phyloP scores from a whole-genome alignment of 2,888 invertebrate genomes.

The Pycnomerus fuliginosus region DNA sequence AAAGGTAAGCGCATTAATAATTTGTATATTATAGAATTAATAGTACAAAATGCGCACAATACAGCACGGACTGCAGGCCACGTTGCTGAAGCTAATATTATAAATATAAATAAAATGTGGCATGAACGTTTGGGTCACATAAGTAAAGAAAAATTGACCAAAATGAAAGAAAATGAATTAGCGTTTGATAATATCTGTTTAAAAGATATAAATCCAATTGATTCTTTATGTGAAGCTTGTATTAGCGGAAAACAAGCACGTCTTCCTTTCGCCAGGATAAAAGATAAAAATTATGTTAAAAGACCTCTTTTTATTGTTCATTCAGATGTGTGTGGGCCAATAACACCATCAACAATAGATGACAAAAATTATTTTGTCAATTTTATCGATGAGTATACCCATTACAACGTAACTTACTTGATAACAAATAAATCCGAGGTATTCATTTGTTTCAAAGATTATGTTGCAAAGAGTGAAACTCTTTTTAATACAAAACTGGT shows the following conservation, averaged over 20 bases:
- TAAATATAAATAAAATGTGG: conserved; percentile 1
- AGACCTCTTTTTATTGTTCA: conserved; percentile 20
- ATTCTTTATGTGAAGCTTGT: conserved; percentile 16
- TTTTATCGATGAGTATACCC: conserved; percentile 23
- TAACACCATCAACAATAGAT: conserved; percentile 18
- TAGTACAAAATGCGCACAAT: not conserved
- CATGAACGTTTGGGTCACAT: conserved; percentile 6
- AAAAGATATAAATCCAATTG: conserved; percentile 2
- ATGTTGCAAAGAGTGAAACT: conserved; percentile 20
- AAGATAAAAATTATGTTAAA: conserved; percentile 13
- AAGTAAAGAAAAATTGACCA: conserved; percentile 1
- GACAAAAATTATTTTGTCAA: conserved; percentile 22
- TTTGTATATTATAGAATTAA: conserved; percentile 1
- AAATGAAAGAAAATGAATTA: not conserved
- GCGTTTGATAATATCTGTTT: not conserved
- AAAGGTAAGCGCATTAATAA: conserved; percentile 23
- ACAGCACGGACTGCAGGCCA: not conserved
- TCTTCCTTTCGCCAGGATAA: conserved; percentile 15
- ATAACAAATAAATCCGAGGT: conserved; percentile 24
- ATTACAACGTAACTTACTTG: conserved; percentile 21
- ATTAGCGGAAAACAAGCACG: conserved; percentile 13
- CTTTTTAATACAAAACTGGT: conserved; percentile 23
- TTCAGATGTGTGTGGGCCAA: conserved; percentile 24
- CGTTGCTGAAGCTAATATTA: not conserved
- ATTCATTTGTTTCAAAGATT: conserved; percentile 18